These are phyloP conservation scores for Pterocles gutturalis DNA, from an alignment of 2,113 vertebrate species.

Conservation along the genomic window DNA sequence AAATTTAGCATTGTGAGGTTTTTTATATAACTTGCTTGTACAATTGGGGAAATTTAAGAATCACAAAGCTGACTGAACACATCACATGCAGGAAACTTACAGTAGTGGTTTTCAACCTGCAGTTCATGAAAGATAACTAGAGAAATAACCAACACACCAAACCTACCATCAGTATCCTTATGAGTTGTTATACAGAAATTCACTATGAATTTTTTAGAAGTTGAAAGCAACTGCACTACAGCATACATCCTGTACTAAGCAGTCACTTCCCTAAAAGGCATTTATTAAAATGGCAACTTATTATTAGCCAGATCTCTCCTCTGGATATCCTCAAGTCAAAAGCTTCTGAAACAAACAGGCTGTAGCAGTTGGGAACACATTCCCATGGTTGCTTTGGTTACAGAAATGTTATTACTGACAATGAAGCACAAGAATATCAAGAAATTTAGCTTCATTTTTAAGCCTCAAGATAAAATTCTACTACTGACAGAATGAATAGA, in stretches of 20 bases:
- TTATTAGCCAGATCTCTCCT: conserved; percentile 10
- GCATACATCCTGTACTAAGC: neutral
- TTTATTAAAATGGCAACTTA: neutral
- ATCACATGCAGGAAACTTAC: neutral
- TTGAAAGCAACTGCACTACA: neutral
- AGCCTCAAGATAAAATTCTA: neutral
- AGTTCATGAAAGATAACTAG: neutral
- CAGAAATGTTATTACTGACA: neutral
- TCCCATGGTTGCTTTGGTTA: neutral
- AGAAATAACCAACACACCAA: neutral
- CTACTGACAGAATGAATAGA: neutral
- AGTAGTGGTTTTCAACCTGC: neutral
- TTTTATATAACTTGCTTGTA: neutral
- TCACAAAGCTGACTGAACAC: neutral
- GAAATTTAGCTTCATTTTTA: neutral
- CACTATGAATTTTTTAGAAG: neutral
- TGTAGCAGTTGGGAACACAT: neutral
- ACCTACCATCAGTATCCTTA: neutral
- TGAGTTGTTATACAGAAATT: neutral
- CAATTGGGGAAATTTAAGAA: neutral
- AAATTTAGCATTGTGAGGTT: neutral
- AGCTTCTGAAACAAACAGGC: neutral
- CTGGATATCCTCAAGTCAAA: conserved; percentile 17
- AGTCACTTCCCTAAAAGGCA: neutral
- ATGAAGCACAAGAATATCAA: neutral